Conservation (phyloP, 35 echinoderm and acorn worm genomes). For the Heliocidaris tuberculata region DNA sequence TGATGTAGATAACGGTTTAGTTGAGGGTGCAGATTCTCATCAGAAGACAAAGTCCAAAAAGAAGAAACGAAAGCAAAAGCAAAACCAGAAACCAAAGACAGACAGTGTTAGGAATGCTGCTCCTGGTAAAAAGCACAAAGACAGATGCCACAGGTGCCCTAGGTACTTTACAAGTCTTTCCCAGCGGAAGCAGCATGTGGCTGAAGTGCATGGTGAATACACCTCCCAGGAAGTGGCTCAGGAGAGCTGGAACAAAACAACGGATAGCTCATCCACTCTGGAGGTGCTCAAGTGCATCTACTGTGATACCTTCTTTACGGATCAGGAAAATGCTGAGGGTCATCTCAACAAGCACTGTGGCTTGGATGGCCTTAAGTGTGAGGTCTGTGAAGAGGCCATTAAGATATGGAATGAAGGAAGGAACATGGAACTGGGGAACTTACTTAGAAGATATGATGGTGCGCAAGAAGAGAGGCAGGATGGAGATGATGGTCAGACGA, state of each 20-base stretch:
- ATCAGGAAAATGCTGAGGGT: background rate
- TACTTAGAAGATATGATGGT: background rate
- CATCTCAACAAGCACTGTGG: conserved; percentile 4
- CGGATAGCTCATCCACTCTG: background rate
- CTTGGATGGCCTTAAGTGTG: background rate
- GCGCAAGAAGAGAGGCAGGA: background rate
- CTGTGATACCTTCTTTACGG: background rate
- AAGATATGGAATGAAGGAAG: conserved; percentile 11
- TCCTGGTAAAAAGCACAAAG: background rate
- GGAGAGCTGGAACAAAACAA: background rate
- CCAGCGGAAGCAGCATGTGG: background rate
- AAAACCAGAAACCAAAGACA: background rate
- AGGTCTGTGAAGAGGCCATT: background rate
- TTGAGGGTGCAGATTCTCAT: background rate
- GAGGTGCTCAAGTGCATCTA: background rate
- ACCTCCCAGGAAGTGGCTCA: background rate
- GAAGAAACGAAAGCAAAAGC: background rate
- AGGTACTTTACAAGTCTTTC: background rate
- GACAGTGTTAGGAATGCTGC: too few relatives aligned
- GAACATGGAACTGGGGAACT: background rate
- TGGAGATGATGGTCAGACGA: background rate
- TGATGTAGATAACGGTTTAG: background rate
- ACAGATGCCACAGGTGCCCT: background rate
- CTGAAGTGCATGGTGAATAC: background rate
- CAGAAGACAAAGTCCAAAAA: background rate